Evolutionary conservation across 2,113 vertebrate genomes (phyloP).

Genomic region (Malurus alboscapulatus): DNA sequence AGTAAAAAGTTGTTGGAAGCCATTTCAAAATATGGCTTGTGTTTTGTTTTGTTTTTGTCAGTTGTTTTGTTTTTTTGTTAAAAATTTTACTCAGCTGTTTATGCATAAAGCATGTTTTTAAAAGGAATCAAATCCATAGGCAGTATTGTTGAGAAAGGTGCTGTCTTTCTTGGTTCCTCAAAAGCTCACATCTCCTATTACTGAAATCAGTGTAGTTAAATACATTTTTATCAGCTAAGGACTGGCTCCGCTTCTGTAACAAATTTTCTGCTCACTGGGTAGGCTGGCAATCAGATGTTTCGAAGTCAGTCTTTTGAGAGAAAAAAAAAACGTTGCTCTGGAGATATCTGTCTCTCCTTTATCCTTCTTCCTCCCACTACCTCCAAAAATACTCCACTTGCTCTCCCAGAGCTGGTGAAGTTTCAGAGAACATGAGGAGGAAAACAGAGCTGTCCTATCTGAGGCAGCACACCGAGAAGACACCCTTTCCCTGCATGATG

Average conservation of each 20-base stretch:
- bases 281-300: not conserved
- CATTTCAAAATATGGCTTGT: not conserved
- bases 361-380: not conserved
- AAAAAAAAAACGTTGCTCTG: not conserved
- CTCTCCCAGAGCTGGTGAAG: not conserved
- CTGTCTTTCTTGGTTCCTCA: not conserved
- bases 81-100: not conserved
- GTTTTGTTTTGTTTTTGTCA: not conserved
- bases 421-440: not conserved
- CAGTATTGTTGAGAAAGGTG: not conserved
- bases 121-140: not conserved
- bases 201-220: not conserved
- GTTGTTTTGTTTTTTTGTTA: not conserved
- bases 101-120: not conserved
- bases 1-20: not conserved
- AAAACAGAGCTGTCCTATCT: not conserved
- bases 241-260: not conserved
- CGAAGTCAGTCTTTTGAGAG: not conserved
- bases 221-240: not conserved
- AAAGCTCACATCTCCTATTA: not conserved
- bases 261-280: not conserved
- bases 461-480: fast-evolving
- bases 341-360: not conserved
- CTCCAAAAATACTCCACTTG: not conserved
- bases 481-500: not conserved